Percentiles rank a stretch among this genome's conserved stretches.
These are phyloP conservation scores for Rutpela maculata DNA, from an alignment of 2,888 invertebrate species.

Conservation along the genomic window DNA sequence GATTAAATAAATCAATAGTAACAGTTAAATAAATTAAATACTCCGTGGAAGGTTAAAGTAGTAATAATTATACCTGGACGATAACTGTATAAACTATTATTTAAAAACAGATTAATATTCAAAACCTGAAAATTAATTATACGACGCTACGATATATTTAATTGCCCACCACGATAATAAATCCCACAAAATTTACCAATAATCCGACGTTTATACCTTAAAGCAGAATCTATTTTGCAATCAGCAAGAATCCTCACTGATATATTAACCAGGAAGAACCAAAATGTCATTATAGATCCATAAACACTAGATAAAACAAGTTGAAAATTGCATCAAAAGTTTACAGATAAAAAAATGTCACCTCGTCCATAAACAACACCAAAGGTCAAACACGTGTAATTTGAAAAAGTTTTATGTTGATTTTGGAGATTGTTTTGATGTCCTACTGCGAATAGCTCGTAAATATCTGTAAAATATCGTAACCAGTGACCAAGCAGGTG, in stretches of 20 bases:
- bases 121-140: constrained; percentile 35
- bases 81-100: constrained; percentile 21
- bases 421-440: constrained; percentile 55
- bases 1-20: not conserved
- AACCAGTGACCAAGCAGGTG: not conserved
- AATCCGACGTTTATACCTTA: constrained; percentile 32
- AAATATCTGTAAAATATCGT: constrained; percentile 58
- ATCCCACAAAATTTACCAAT: constrained; percentile 29
- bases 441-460: constrained; percentile 56
- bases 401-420: constrained; percentile 52
- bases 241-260: constrained; percentile 18
- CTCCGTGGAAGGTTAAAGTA: constrained; percentile 4
- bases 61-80: constrained; percentile 12
- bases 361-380: constrained; percentile 46
- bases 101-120: constrained; percentile 34
- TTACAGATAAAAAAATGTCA: constrained; percentile 55
- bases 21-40: constrained; percentile 4
- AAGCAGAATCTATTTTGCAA: constrained; percentile 29
- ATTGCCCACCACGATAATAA: constrained; percentile 23
- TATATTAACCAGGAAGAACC: constrained; percentile 27
- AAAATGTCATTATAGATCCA: constrained; percentile 31
- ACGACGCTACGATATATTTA: constrained; percentile 13
- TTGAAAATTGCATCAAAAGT: constrained; percentile 38
- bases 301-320: constrained; percentile 35
- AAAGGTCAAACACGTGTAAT: constrained; percentile 58